These are phyloP conservation scores for Urophycis tenuis DNA, from an alignment of 2,797 vertebrate species.

Conservation along the genomic window DNA sequence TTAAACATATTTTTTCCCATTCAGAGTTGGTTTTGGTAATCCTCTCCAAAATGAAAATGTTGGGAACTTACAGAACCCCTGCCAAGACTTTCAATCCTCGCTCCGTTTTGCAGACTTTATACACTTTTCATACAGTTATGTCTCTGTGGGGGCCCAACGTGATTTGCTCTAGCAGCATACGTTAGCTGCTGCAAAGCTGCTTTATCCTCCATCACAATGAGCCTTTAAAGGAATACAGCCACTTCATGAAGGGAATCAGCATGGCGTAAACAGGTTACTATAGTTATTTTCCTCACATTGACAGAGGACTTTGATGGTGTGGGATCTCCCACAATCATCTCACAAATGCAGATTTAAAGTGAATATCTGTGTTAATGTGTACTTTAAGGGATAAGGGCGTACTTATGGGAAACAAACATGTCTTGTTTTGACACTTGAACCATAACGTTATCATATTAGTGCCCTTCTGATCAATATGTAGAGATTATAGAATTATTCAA, in stretches of 20 bases:
- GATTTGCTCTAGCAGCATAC: slow-evolving; percentile 41
- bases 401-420: slow-evolving; percentile 36
- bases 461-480: slow-evolving; percentile 49
- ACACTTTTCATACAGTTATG: not conserved
- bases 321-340: slow-evolving; percentile 29
- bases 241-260: slow-evolving; percentile 16
- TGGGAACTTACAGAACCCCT: slow-evolving; percentile 33
- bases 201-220: slow-evolving; percentile 33
- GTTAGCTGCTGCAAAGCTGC: slow-evolving; percentile 24
- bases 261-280: slow-evolving; percentile 33
- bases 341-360: slow-evolving; percentile 28
- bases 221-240: slow-evolving; percentile 32
- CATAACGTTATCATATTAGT: slow-evolving; percentile 48
- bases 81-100: slow-evolving; percentile 29
- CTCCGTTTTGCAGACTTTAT: slow-evolving; percentile 32
- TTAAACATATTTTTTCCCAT: slow-evolving; percentile 48
- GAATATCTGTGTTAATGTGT: slow-evolving; percentile 61
- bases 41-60: slow-evolving; percentile 52
- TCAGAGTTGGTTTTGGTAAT: slow-evolving; percentile 43
- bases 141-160: not conserved
- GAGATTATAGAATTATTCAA: slow-evolving; percentile 56
- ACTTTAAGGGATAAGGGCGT: slow-evolving; percentile 48
- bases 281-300: slow-evolving; percentile 29
- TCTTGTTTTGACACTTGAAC: slow-evolving; percentile 57
- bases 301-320: slow-evolving; percentile 27